Conservation (phyloP, 2,888 invertebrate species). For the Thera obeliscata region DNA sequence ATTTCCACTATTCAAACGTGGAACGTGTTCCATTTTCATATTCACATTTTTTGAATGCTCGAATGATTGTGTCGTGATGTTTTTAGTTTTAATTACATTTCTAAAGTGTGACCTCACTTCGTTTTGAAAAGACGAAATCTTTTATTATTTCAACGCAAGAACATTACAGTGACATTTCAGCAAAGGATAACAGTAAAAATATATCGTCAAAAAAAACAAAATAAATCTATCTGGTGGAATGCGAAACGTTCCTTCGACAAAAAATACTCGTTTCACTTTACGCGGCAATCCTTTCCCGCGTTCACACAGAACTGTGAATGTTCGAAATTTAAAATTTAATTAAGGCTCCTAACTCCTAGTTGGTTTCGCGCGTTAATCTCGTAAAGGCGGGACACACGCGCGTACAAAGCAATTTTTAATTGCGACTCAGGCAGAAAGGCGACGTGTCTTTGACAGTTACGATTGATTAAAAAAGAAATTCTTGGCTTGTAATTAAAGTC, state of each 20-base stretch:
- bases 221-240: constrained; percentile 9
- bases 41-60: constrained; percentile 30
- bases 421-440: constrained; percentile 61
- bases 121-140: not conserved
- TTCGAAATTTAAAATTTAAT: constrained; percentile 63
- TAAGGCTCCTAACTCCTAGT: constrained; percentile 49
- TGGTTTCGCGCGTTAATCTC: constrained; percentile 70
- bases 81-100: constrained; percentile 38
- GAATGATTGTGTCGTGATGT: constrained; percentile 36
- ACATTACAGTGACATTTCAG: not conserved
- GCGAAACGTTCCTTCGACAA: constrained; percentile 9
- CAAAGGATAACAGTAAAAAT: not conserved
- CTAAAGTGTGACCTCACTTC: constrained; percentile 1
- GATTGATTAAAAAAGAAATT: constrained; percentile 67
- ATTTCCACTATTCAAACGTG: constrained; percentile 49
- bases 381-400: constrained; percentile 69
- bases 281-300: constrained; percentile 54
- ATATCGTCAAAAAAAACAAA: not conserved
- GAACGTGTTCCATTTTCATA: constrained; percentile 29
- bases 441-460: constrained; percentile 71
- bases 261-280: constrained; percentile 38
- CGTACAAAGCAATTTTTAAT: constrained; percentile 79
- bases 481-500: constrained; percentile 18
- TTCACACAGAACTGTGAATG: constrained; percentile 32
- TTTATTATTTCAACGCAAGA: not conserved